These are phyloP conservation scores for Ochropleura leucogaster DNA, from an alignment of 2,888 invertebrate genomes.

Conservation along the genomic window DNA sequence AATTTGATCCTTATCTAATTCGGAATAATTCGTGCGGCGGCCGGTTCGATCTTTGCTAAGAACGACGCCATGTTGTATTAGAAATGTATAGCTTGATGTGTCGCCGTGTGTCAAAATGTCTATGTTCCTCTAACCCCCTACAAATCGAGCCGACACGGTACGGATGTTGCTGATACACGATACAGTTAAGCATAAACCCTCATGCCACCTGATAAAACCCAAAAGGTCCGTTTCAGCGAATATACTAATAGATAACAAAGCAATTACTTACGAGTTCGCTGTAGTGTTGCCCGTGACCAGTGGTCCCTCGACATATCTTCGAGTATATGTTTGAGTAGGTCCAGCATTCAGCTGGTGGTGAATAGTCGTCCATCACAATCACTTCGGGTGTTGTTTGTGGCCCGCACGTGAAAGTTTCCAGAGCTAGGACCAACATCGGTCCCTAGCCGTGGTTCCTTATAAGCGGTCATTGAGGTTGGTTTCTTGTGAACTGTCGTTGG, in stretches of 20 bases:
- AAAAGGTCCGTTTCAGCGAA: slow-evolving; percentile 23
- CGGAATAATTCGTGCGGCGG: background rate
- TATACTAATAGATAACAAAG: slow-evolving; percentile 29
- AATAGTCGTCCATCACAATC: too few species aligned
- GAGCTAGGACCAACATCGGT: background rate
- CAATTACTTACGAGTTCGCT: slow-evolving; percentile 31
- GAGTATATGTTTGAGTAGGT: background rate
- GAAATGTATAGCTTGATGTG: too few species aligned
- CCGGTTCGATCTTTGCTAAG: background rate
- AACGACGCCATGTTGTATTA: background rate
- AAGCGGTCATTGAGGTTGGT: too few species aligned
- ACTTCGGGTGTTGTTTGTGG: too few species aligned
- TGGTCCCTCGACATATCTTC: too few species aligned
- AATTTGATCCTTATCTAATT: background rate
- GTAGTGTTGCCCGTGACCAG: background rate
- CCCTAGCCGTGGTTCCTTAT: background rate
- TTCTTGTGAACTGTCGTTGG: too few species aligned
- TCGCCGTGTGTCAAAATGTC: too few species aligned
- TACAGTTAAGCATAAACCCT: background rate
- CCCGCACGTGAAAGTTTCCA: background rate
- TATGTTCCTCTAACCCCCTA: background rate
- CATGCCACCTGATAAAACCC: background rate
- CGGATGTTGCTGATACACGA: background rate
- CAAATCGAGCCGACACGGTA: background rate
- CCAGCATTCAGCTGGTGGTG: background rate